Evolutionary conservation across 1,140 invertebrate species (phyloP).

Genomic region (Battus philenor): DNA sequence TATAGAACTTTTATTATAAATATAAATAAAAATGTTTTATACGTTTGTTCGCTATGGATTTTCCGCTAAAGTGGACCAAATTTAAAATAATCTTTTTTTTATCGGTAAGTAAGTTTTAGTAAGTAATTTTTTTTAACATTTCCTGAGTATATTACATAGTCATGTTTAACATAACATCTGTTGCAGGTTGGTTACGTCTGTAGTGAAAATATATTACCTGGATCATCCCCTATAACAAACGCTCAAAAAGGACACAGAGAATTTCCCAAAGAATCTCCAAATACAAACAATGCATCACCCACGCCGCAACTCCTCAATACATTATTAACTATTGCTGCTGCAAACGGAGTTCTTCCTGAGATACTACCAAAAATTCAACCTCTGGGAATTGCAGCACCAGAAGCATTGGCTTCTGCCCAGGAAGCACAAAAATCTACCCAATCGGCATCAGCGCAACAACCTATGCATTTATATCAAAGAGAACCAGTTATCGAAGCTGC

Average conservation of each 20-base stretch:
- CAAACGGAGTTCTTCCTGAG: constrained; percentile 24
- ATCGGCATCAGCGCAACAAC: background rate
- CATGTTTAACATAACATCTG: too few species aligned
- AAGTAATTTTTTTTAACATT: too few species aligned
- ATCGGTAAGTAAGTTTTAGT: constrained; percentile 33
- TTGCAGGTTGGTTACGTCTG: background rate
- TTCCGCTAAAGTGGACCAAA: constrained; percentile 29
- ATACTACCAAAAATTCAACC: constrained; percentile 19
- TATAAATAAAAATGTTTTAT: constrained; percentile 22
- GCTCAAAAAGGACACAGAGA: background rate
- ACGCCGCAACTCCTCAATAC: constrained; percentile 25
- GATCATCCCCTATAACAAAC: background rate
- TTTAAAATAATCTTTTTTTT: constrained; percentile 23
- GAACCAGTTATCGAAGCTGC: background rate
- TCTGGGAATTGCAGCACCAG: background rate
- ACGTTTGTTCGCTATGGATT: constrained; percentile 38
- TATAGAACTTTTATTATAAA: constrained; percentile 28
- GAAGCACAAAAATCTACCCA: background rate
- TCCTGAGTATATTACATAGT: too few species aligned
- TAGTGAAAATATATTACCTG: background rate
- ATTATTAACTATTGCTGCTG: constrained; percentile 23
- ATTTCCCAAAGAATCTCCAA: constrained; percentile 3
- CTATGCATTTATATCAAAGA: background rate
- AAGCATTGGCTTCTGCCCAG: background rate
- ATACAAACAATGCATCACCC: constrained; percentile 9